Conservation (phyloP, 2,113 vertebrate species). For the Lucifuga dentata region DNA sequence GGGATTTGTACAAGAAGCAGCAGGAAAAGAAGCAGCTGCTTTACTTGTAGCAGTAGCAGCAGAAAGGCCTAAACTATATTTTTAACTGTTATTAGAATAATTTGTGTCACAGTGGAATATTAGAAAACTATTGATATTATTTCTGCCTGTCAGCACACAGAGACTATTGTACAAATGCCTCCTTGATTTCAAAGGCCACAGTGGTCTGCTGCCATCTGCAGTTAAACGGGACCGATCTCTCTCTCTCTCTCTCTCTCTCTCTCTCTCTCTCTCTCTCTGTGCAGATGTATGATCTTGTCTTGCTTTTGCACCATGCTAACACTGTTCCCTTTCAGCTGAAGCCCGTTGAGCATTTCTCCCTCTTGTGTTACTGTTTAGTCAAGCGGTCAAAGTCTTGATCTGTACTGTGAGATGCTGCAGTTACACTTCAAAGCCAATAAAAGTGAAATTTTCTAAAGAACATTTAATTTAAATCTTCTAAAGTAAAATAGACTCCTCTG, state of each 20-base stretch:
- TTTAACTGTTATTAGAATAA: constrained; percentile 16
- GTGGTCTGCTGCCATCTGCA: constrained; percentile 81
- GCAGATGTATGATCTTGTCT: not conserved
- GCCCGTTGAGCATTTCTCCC: not conserved
- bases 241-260: constrained; percentile 5
- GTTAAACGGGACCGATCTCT: constrained; percentile 51
- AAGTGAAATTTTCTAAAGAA: too few relatives aligned
- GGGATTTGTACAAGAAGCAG: constrained; percentile 39
- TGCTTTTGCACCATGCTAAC: not conserved
- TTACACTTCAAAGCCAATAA: too few relatives aligned
- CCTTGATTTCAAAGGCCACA: constrained; percentile 53
- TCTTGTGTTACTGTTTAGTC: not conserved
- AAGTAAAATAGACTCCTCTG: too few relatives aligned
- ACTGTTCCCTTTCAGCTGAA: not conserved
- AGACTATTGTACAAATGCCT: constrained; percentile 39
- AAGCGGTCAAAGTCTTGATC: not conserved
- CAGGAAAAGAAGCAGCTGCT: constrained; percentile 29
- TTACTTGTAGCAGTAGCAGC: constrained; percentile 24
- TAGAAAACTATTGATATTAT: constrained; percentile 43
- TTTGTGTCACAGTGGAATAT: constrained; percentile 17
- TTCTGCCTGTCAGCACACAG: constrained; percentile 16
- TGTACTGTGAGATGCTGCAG: not conserved
- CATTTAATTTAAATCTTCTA: too few relatives aligned
- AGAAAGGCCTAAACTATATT: constrained; percentile 1
- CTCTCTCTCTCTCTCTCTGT: constrained; percentile 5